A percentile compares a stretch with the other conserved stretches of the same genome.
Evolutionary conservation across 37 sponge, comb jelly and placozoan genomes (phyloP).

Genomic region (Halichondria panicea): DNA sequence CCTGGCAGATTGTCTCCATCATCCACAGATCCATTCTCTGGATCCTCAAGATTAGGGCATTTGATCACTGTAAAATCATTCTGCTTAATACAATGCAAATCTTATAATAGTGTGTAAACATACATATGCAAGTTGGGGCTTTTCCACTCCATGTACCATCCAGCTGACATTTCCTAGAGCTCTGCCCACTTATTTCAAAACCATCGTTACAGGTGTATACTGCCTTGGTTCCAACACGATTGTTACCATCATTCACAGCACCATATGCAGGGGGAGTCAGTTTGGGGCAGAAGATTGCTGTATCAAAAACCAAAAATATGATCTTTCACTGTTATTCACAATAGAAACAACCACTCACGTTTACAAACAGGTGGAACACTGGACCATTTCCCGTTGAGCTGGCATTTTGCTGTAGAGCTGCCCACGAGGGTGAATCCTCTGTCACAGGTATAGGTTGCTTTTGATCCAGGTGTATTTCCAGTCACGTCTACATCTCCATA

Average conservation of each 20-base stretch:
- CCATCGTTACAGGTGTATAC: conserved; percentile 50
- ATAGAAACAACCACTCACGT: conserved; percentile 4
- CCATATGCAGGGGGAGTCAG: conserved; percentile 30
- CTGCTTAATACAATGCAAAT: no score
- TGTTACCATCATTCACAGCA: background rate
- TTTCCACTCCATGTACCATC: conserved; percentile 22
- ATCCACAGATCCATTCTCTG: no score
- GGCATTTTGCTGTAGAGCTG: background rate
- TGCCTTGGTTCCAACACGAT: conserved; percentile 29
- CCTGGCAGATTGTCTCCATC: no score
- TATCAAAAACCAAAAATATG: background rate
- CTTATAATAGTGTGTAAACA: no score
- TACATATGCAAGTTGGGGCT: conserved; percentile 25
- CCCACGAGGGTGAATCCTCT: conserved; percentile 10
- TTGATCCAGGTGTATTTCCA: conserved; percentile 17
- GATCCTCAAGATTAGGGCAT: no score
- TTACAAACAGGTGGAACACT: conserved; percentile 11
- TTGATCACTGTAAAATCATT: no score
- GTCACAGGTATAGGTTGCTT: conserved; percentile 12
- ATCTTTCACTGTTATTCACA: no score
- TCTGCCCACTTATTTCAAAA: conserved; percentile 11
- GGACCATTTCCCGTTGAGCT: conserved; percentile 15
- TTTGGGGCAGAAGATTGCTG: conserved; percentile 33
- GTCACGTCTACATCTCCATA: background rate
- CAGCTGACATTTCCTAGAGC: background rate